These are phyloP conservation scores for Meteorus colon DNA, from an alignment of 2,888 invertebrate genomes.

Conservation along the genomic window DNA sequence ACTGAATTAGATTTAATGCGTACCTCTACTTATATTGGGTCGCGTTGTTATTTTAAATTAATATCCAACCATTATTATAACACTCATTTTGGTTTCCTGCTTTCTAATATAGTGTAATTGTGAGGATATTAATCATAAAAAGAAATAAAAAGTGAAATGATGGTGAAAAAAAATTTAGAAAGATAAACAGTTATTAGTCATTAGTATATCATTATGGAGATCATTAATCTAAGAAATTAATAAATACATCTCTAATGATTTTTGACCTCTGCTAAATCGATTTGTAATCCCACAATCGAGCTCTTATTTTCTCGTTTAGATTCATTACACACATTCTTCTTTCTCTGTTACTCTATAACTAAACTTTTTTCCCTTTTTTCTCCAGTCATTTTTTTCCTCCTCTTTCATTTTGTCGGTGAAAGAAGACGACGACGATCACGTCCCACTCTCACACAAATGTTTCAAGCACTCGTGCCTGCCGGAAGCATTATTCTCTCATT, in stretches of 20 bases:
- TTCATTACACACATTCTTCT: constrained; percentile 26
- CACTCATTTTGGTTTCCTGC: constrained; percentile 34
- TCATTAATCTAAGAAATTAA: constrained; percentile 16
- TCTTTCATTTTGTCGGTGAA: constrained; percentile 22
- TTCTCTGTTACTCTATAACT: neutral
- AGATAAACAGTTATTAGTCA: neutral
- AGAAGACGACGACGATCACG: constrained; percentile 37
- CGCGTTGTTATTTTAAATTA: constrained; percentile 30
- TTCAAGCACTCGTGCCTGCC: constrained; percentile 52
- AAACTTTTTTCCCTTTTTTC: constrained; percentile 22
- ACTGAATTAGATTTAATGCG: constrained; percentile 13
- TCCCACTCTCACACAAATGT: constrained; percentile 49
- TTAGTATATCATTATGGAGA: constrained; percentile 10
- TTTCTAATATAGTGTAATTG: constrained; percentile 30
- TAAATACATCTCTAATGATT: constrained; percentile 40
- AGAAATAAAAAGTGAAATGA: neutral
- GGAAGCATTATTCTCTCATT: constrained; percentile 54
- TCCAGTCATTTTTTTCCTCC: constrained; percentile 34
- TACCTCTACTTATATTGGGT: constrained; percentile 1
- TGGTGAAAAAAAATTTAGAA: neutral
- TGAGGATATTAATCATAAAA: constrained; percentile 32
- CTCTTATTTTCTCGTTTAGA: constrained; percentile 11
- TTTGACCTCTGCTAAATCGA: constrained; percentile 48
- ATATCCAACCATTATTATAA: constrained; percentile 23
- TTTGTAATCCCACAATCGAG: constrained; percentile 33